Base-by-base conservation (phyloP, 1,140 invertebrate genomes). In the Bombus breviceps region DNA sequence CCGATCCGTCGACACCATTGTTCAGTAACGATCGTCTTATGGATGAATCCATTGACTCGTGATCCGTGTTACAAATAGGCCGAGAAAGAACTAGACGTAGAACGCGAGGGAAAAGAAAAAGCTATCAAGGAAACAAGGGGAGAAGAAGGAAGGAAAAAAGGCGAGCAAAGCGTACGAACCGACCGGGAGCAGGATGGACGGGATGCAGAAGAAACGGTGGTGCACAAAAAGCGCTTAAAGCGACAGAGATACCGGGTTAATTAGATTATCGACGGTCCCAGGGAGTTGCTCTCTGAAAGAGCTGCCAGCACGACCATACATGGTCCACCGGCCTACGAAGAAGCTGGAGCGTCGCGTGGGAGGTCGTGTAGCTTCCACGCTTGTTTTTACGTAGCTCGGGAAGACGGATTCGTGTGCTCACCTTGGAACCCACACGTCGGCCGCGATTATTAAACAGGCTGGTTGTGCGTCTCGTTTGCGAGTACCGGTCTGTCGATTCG, bases 341-440 rank as follows among this genome's bases (percentile, higher is more conserved):
- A 73, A 81, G 79, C 81, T 57, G 62, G n/a, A 69, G 43, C 81
- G 57, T 86, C 89, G 89, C 89, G 89, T 90, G 89, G 89, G 89
- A 90, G 89, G 89, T 90, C 88, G 89, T 62, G 66, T 53, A 28
- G 81, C 78, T 72, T 62, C 53, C 68, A 59, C 74, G 78, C 22
- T 25, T 47, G 32, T 90, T 90, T 90, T 89, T 89, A 85, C 82
- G 81, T 73, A n/a, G 13, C 86, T 22, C 39, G 32, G 64, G 53
- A 82, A 89, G 53, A 84, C 77, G 69, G 81, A 89, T 90, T 87
- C 68, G 88, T 87, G 73, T 83, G 72, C 57, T 89, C 64, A 25
- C 62, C 73, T 77, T 66, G 88, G 76, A 85, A 53, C 66, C 82
- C 66, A 80, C 81, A 64, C 86, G 76, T 75, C 37, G 37, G 18